phyloP scores from a whole-genome alignment of 2,797 vertebrate genomes.

The Thamnophis elegans region DNA sequence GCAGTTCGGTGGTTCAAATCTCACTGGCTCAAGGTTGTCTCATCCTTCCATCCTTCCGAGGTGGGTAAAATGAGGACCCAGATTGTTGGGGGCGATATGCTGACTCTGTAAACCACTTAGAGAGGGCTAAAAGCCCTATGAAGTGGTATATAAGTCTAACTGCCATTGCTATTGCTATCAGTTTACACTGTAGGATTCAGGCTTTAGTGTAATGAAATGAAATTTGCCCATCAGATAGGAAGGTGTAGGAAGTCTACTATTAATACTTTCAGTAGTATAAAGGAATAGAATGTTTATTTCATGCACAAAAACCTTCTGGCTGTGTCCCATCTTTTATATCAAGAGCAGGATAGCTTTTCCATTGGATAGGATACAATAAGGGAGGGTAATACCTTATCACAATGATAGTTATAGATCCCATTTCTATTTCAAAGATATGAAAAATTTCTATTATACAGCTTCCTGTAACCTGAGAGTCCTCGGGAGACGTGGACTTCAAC shows the following conservation, averaged over 20 bases:
- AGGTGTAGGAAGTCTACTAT: background rate
- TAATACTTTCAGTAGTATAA: background rate
- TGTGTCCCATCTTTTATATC: background rate
- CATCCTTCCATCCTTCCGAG: too few relatives aligned
- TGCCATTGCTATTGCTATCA: too few relatives aligned
- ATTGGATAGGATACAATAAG: background rate
- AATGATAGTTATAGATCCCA: background rate
- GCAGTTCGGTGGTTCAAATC: too few relatives aligned
- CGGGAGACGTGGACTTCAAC: background rate
- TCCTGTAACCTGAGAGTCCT: background rate
- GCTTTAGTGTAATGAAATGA: background rate
- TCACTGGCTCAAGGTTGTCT: too few relatives aligned
- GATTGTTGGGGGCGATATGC: too few relatives aligned
- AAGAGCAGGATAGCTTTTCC: background rate
- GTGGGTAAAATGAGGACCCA: too few relatives aligned
- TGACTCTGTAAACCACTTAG: too few relatives aligned
- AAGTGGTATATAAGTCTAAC: too few relatives aligned
- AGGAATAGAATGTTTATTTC: background rate
- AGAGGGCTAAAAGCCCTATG: too few relatives aligned
- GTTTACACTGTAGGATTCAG: rapidly evolving
- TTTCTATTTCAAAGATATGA: background rate
- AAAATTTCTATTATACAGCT: background rate
- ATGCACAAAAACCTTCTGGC: background rate
- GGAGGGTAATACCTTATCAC: background rate
- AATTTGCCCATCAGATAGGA: background rate